Evolutionary conservation across 2,113 vertebrate genomes (phyloP).

Genomic region (Carassius auratus): DNA sequence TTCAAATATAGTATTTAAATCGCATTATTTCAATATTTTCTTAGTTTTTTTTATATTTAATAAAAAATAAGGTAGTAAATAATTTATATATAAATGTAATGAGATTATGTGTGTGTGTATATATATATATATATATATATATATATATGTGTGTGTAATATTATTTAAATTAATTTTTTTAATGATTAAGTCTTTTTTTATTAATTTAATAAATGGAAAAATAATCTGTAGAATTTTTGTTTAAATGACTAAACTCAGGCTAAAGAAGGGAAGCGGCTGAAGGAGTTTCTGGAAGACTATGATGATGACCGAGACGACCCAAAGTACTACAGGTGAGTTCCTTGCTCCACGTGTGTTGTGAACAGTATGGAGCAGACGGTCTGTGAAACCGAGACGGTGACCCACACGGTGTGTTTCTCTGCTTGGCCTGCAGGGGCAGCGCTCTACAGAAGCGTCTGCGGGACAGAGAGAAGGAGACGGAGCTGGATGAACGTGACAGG

Average conservation of each 20-base stretch:
- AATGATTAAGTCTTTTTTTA: too few relatives aligned
- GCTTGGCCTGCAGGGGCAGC: slow-evolving; percentile 85
- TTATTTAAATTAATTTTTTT: too few relatives aligned
- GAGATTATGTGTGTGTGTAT: too few relatives aligned
- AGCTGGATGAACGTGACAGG: slow-evolving; percentile 95
- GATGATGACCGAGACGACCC: slow-evolving; percentile 98
- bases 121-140: too few relatives aligned
- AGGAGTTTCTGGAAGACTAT: slow-evolving; percentile 98
- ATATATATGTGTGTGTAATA: too few relatives aligned
- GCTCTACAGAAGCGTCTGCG: slow-evolving; percentile 96
- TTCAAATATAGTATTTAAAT: too few relatives aligned
- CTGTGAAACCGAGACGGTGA: slow-evolving; percentile 49
- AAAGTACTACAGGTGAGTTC: slow-evolving; percentile 91
- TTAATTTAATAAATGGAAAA: too few relatives aligned
- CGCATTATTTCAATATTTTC: too few relatives aligned
- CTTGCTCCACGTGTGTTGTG: neutral
- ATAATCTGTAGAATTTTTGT: neutral
- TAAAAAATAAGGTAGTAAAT: too few relatives aligned
- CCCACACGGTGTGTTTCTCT: slow-evolving; percentile 41
- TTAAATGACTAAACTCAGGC: slow-evolving; percentile 71
- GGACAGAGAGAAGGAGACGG: slow-evolving; percentile 97
- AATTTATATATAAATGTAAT: too few relatives aligned
- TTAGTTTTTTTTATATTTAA: too few relatives aligned
- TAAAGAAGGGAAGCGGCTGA: slow-evolving; percentile 96
- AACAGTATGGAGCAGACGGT: neutral